Evolutionary conservation across 2,113 vertebrate genomes (phyloP).

Genomic region (Varanus salvator): DNA sequence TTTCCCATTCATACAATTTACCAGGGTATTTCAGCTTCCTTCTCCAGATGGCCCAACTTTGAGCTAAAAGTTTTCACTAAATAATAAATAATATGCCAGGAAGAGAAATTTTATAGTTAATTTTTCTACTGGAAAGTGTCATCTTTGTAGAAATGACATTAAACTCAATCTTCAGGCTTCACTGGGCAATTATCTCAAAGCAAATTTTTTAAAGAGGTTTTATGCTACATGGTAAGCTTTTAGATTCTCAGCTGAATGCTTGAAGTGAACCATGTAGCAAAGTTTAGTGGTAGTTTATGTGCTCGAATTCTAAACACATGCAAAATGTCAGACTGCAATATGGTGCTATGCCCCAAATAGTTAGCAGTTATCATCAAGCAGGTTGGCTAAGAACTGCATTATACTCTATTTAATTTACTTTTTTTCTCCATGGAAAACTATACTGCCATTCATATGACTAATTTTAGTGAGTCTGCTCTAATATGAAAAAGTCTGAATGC

Average conservation of each 20-base stretch:
- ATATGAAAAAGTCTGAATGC: no score
- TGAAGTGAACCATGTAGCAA: neutral
- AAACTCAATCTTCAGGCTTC: neutral
- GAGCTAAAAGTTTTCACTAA: neutral
- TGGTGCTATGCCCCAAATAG: neutral
- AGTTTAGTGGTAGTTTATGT: neutral
- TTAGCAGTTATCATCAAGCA: neutral
- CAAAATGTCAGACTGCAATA: neutral
- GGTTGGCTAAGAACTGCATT: neutral
- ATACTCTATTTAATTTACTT: no score
- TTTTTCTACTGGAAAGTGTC: neutral
- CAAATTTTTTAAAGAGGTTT: slow-evolving; percentile 5
- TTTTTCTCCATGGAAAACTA: no score
- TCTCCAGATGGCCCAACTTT: no score
- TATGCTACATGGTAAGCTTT: neutral
- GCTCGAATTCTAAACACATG: slow-evolving; percentile 10
- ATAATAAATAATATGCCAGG: neutral
- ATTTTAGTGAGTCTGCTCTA: no score
- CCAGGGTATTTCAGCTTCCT: no score
- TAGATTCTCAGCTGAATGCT: slow-evolving; percentile 12
- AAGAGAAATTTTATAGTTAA: neutral
- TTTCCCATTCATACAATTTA: no score
- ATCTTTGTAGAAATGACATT: neutral
- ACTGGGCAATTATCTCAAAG: neutral
- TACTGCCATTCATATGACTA: no score